Percentiles rank a stretch among this genome's conserved stretches.
Conservation (phyloP, 2,113 vertebrate genomes). For the Jaculus jaculus region DNA sequence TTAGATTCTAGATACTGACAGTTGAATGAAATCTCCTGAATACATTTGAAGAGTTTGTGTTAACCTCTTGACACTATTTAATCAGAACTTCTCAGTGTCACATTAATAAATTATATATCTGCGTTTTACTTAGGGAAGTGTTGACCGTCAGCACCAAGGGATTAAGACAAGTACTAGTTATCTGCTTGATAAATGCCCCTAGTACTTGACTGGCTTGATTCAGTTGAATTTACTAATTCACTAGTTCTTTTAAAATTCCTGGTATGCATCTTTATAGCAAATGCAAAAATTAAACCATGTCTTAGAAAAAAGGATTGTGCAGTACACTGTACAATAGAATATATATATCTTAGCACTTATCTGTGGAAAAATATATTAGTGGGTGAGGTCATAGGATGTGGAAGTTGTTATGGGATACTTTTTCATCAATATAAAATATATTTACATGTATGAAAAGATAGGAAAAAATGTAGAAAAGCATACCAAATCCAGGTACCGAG, state of each 20-base stretch:
- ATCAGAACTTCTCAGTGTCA: neutral
- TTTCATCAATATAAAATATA: neutral
- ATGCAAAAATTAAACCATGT: slow-evolving; percentile 19
- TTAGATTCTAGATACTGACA: neutral
- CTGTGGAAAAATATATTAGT: neutral
- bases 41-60: slow-evolving; percentile 31
- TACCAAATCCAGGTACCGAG: neutral
- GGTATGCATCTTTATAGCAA: neutral
- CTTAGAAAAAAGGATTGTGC: neutral
- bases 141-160: slow-evolving; percentile 16
- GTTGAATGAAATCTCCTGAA: neutral
- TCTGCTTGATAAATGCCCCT: neutral
- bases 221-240: slow-evolving; percentile 16
- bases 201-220: slow-evolving; percentile 12
- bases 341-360: neutral
- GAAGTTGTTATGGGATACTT: neutral
- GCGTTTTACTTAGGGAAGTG: slow-evolving; percentile 44
- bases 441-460: slow-evolving; percentile 13
- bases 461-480: neutral
- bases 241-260: slow-evolving; percentile 38
- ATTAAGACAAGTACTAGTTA: neutral
- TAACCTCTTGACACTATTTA: slow-evolving; percentile 52
- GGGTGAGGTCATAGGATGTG: neutral
- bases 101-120: slow-evolving; percentile 2
- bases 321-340: neutral